These are phyloP conservation scores for Pangasianodon gigas DNA, from an alignment of 2,113 vertebrate species.

Conservation along the genomic window DNA sequence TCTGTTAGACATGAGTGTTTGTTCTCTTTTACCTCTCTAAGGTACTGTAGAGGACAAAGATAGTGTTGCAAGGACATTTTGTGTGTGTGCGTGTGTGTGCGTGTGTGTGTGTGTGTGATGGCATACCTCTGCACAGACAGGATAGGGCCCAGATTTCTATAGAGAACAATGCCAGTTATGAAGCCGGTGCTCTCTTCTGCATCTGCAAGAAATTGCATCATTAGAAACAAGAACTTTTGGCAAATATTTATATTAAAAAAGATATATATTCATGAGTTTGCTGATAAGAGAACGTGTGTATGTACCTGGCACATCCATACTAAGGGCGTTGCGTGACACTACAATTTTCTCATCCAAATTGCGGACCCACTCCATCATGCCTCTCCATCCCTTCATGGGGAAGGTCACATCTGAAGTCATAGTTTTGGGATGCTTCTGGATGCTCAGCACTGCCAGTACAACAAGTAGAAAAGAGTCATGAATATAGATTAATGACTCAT, in stretches of 20 bases:
- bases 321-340: constrained; percentile 85
- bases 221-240: background rate
- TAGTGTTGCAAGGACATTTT: constrained; percentile 4
- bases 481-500: background rate
- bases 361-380: constrained; percentile 91
- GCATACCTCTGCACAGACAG: constrained; percentile 88
- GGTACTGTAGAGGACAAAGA: constrained; percentile 25
- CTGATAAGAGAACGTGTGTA: constrained; percentile 37
- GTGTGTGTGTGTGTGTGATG: background rate
- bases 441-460: constrained; percentile 81
- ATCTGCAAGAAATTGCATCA: constrained; percentile 43
- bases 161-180: constrained; percentile 92
- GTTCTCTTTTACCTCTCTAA: background rate
- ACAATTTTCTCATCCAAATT: constrained; percentile 92
- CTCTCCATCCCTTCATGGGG: constrained; percentile 94
- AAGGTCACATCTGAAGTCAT: constrained; percentile 89
- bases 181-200: constrained; percentile 84
- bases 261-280: background rate
- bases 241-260: background rate
- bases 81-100: background rate
- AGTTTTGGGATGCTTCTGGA: constrained; percentile 88
- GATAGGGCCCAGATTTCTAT: constrained; percentile 88
- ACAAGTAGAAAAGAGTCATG: constrained; percentile 3
- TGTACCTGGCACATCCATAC: constrained; percentile 83
- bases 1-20: constrained; percentile 13